phyloP scores from a whole-genome alignment of 2,797 vertebrate genomes.

The Siniperca undulata region DNA sequence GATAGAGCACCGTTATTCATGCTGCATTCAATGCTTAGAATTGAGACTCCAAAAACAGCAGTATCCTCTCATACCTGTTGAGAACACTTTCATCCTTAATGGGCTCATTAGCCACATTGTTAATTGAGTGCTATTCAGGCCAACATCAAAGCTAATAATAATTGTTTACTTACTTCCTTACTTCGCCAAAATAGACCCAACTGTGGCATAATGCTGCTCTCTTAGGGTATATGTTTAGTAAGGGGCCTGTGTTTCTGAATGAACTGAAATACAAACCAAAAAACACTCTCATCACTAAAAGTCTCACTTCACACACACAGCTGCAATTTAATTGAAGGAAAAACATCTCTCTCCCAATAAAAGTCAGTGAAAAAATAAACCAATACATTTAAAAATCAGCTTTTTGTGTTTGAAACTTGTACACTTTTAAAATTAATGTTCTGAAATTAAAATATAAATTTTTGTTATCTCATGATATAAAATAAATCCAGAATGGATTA shows the following conservation, averaged over 20 bases:
- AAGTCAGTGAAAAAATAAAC: not conserved
- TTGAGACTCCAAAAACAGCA: conserved; percentile 84
- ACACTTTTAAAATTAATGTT: not conserved
- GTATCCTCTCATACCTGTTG: conserved; percentile 89
- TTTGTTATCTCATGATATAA: not conserved
- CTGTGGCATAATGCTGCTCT: conserved; percentile 72
- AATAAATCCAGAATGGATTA: not conserved
- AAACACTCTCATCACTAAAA: conserved; percentile 33
- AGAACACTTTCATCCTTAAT: conserved; percentile 90
- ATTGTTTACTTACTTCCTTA: conserved; percentile 83
- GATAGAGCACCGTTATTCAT: conserved; percentile 82
- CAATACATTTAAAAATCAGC: not conserved
- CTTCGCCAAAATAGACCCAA: conserved; percentile 77
- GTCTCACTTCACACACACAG: conserved; percentile 40
- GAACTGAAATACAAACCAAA: conserved; percentile 29
- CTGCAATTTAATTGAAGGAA: not conserved
- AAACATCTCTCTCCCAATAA: not conserved
- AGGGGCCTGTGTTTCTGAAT: conserved; percentile 64
- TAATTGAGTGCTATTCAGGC: conserved; percentile 88
- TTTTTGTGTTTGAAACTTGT: not conserved
- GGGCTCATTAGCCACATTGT: conserved; percentile 89
- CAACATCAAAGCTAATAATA: conserved; percentile 88
- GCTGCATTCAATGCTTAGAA: conserved; percentile 82
- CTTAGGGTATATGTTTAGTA: conserved; percentile 65
- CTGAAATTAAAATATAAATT: not conserved